These are phyloP conservation scores for Megathymus violae DNA, from an alignment of 1,140 invertebrate species.

Conservation along the genomic window DNA sequence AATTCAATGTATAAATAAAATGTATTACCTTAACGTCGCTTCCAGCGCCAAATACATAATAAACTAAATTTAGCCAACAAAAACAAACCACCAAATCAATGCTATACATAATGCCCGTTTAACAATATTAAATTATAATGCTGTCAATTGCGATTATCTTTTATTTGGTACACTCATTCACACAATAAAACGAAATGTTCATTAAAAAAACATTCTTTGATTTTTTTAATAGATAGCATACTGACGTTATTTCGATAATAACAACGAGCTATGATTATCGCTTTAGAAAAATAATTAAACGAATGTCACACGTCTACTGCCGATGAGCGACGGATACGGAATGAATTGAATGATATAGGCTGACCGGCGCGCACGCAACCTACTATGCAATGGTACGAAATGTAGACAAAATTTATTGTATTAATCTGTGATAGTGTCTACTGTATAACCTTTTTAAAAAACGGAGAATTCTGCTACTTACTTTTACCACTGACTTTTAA, in stretches of 20 bases:
- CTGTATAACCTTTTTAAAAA: too few species aligned
- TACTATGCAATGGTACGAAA: neutral
- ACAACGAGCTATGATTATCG: constrained; percentile 49
- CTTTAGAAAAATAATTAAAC: constrained; percentile 47
- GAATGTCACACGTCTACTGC: constrained; percentile 56
- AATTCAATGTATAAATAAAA: constrained; percentile 19
- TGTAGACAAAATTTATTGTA: too few species aligned
- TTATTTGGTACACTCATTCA: constrained; percentile 66
- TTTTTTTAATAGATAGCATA: constrained; percentile 58
- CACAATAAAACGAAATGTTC: constrained; percentile 59
- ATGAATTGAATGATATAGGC: constrained; percentile 23
- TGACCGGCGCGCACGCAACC: neutral
- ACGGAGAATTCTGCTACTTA: too few species aligned
- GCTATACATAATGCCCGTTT: constrained; percentile 68
- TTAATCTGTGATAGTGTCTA: too few species aligned
- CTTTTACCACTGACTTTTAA: too few species aligned
- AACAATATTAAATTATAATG: constrained; percentile 44
- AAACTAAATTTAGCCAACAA: constrained; percentile 65
- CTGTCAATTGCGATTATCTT: constrained; percentile 43
- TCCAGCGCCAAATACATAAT: constrained; percentile 56
- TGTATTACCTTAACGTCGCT: constrained; percentile 64
- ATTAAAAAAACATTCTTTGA: constrained; percentile 40
- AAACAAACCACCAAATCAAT: constrained; percentile 66
- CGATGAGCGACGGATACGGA: constrained; percentile 69
- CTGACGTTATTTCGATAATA: constrained; percentile 52